Evolutionary conservation across 2,113 vertebrate genomes (phyloP).

Genomic region (Megaceryle maxima): DNA sequence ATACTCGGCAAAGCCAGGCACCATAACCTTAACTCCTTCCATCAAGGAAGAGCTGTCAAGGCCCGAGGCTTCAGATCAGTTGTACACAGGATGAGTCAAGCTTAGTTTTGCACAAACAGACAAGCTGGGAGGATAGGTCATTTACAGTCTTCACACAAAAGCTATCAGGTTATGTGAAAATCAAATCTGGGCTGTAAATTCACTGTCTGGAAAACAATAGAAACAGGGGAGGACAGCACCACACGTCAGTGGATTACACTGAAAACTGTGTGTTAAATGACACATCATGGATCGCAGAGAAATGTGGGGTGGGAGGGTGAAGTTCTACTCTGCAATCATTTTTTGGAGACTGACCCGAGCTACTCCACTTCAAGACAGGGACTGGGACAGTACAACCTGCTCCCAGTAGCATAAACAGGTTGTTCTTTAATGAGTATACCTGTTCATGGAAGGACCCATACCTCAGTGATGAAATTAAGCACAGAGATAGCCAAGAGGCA

Average conservation of each 20-base stretch:
- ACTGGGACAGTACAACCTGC: not conserved
- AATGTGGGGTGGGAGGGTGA: not conserved
- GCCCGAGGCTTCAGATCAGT: not conserved
- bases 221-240: not conserved
- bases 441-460: not conserved
- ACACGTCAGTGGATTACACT: not conserved
- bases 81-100: not conserved
- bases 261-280: not conserved
- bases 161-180: not conserved
- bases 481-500: not conserved
- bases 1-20: not conserved
- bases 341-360: not conserved
- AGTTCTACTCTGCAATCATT: not conserved
- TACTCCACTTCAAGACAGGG: not conserved
- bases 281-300: not conserved
- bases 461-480: not conserved
- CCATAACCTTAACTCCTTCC: not conserved
- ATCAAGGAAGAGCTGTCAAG: not conserved
- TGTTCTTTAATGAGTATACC: not conserved
- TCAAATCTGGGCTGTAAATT: not conserved
- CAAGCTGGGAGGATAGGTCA: not conserved
- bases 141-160: conserved; percentile 11
- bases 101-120: not conserved
- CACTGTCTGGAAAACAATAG: not conserved
- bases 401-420: not conserved